Percentiles rank a stretch among this genome's conserved stretches.
phyloP scores from a whole-genome alignment of 2,113 vertebrate species.

The Zosterops japonicus region DNA sequence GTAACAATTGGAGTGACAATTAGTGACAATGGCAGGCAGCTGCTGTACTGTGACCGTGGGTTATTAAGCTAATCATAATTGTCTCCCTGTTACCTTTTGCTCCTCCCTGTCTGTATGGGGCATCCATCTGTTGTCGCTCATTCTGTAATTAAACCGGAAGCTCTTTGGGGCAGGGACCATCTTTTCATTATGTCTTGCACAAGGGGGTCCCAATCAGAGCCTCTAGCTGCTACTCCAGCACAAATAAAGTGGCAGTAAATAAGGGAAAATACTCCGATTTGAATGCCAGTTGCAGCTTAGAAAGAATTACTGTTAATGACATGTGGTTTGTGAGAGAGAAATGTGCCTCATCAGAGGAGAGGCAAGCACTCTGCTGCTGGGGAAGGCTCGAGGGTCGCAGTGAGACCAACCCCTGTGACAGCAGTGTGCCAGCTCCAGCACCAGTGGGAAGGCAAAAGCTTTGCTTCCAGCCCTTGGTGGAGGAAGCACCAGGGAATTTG shows the following conservation, averaged over 20 bases:
- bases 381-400: accelerated
- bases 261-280: constrained; percentile 6
- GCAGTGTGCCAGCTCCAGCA: not conserved
- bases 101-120: constrained; percentile 57
- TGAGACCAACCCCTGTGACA: not conserved
- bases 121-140: constrained; percentile 63
- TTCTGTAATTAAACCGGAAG: constrained; percentile 55
- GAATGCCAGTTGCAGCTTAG: constrained; percentile 15
- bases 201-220: constrained; percentile 38
- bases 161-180: constrained; percentile 55
- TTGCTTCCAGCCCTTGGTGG: accelerated
- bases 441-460: accelerated
- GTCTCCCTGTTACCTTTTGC: constrained; percentile 60
- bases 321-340: not conserved
- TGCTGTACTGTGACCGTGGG: constrained; percentile 21
- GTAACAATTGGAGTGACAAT: constrained; percentile 34
- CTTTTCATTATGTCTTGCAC: constrained; percentile 38
- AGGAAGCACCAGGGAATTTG: not conserved
- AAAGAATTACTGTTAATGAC: not conserved
- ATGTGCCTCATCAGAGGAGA: not conserved
- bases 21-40: constrained; percentile 65
- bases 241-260: constrained; percentile 42
- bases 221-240: constrained; percentile 16
- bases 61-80: constrained; percentile 69
- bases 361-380: not conserved